phyloP scores from a whole-genome alignment of 2,888 invertebrate species.

The Autographa pulchrina region DNA sequence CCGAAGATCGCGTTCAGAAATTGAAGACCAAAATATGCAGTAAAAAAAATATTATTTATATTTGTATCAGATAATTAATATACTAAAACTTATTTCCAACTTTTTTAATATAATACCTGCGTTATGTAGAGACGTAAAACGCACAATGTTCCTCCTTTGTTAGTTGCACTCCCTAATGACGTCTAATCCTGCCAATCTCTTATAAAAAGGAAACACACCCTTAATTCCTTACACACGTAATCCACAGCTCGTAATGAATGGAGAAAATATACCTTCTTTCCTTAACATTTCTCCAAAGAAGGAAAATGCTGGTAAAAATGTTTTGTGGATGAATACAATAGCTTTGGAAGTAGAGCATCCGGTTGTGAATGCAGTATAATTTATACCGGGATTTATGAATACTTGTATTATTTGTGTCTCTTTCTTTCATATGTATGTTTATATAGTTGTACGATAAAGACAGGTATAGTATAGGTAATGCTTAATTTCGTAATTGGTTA shows the following conservation, averaged over 20 bases:
- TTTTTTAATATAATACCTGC: too few species aligned
- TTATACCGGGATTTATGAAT: constrained; percentile 10
- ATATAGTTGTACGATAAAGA: not conserved
- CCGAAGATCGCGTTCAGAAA: too few species aligned
- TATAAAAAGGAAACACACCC: constrained; percentile 72
- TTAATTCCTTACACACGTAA: constrained; percentile 71
- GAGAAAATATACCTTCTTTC: constrained; percentile 54
- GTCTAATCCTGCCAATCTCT: constrained; percentile 75
- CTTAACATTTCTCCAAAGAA: constrained; percentile 31
- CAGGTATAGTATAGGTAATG: not conserved
- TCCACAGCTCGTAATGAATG: constrained; percentile 69
- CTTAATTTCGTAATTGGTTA: too few species aligned
- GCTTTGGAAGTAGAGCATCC: constrained; percentile 21
- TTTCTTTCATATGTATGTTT: not conserved
- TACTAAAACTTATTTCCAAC: too few species aligned
- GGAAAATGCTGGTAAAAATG: constrained; percentile 47
- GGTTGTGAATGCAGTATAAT: constrained; percentile 27
- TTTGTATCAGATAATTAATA: too few species aligned
- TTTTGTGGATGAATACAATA: constrained; percentile 38
- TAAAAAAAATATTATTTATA: too few species aligned
- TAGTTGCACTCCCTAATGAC: constrained; percentile 65
- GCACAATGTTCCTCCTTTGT: constrained; percentile 66
- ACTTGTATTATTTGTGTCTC: not conserved
- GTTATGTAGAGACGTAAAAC: constrained; percentile 28
- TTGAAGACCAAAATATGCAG: too few species aligned